Conservation (phyloP, 2,888 invertebrate species). For the Polydrusus pterygomalis region DNA sequence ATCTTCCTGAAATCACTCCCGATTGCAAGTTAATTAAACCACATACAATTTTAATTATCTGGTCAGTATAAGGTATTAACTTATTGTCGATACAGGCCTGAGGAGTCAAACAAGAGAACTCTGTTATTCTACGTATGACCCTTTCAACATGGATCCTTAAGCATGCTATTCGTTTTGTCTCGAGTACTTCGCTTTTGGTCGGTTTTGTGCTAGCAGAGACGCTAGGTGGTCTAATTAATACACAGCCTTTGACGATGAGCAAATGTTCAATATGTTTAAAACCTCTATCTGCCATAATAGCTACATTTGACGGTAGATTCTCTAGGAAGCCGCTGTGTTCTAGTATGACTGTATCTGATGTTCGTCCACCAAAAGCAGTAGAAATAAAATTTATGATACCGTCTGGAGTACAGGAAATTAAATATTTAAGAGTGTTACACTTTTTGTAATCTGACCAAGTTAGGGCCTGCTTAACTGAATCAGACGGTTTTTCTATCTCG, state of each 20-base stretch:
- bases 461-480: constrained; percentile 56
- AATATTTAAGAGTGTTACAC: constrained; percentile 62
- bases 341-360: constrained; percentile 55
- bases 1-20: no score
- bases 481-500: no score
- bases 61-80: constrained; percentile 53
- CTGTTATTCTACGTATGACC: constrained; percentile 60
- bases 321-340: constrained; percentile 59
- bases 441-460: constrained; percentile 64
- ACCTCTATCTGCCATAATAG: no score
- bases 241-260: no score
- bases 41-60: constrained; percentile 48
- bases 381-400: constrained; percentile 60
- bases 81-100: constrained; percentile 58
- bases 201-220: no score
- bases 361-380: constrained; percentile 12
- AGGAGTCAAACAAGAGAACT: constrained; percentile 58
- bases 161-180: constrained; percentile 56
- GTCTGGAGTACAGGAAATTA: constrained; percentile 60
- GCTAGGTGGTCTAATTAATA: no score
- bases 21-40: constrained; percentile 31
- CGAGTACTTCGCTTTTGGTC: background rate
- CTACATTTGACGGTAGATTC: background rate
- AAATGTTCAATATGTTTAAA: no score
- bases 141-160: constrained; percentile 64